Evolutionary conservation across 2,888 invertebrate species (phyloP), one percentile per base, ranked within the genome.

Genomic region (Venustoraphidia nigricollis): DNA sequence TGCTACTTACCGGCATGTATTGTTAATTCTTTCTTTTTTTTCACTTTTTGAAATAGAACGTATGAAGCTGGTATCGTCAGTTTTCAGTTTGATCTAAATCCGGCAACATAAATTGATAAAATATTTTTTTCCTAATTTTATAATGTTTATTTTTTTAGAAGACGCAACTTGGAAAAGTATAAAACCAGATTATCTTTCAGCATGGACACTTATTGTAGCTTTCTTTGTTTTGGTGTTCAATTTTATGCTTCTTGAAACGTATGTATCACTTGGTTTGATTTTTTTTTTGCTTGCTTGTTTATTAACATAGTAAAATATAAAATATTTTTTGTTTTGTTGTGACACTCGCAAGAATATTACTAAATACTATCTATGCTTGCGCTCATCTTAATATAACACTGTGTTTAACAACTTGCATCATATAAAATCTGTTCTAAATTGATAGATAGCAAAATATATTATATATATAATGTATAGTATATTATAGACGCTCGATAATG

Each of bases 191-290:
- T 78, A 81, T 64, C 61, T 85, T 46, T 81, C 83, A 49, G 76
- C 83, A 41, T 85, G 86, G 83, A 81, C 83, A 14, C 67, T 90
- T 53, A 81, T 90, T 55, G 71, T 75, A 41, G 83, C 87, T 10
- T 90, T 90, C 65, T 89, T 88, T 64, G 79, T 88, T 54, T 71
- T 90, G 54, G 84, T 87, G 47, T 89, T 89, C 65, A 89, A 88
- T 70, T 90, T 90, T 66, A 89, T 91, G 58, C 72, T 91, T 52
- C 70, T 90, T 56, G 91, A 91, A 73, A 89, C 90, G 71, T 78
- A 64, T 71, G 71, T 42, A 49, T 40, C 10, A 10, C 27, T 27
- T 27, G 27, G 27, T 27, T 27, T 27, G 27, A 27, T 27, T 27
- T 27, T 27, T 17, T 27, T 27, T 27, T 27, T 27, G 27, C 27